phyloP scores from a whole-genome alignment of 2,113 vertebrate species.

The Cairina moschata region DNA sequence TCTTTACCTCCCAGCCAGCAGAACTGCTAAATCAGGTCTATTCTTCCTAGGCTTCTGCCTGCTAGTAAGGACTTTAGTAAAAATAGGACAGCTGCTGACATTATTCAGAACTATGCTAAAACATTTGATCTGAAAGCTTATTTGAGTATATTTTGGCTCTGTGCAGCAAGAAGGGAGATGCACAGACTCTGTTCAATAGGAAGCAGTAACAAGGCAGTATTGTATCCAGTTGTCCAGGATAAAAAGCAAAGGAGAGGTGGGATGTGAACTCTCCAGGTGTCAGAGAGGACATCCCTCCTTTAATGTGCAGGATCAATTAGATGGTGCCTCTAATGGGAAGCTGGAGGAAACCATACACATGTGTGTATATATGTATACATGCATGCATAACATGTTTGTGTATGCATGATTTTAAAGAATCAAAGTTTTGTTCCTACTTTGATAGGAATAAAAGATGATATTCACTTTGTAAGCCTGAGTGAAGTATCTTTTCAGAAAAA shows the following conservation, averaged over 20 bases:
- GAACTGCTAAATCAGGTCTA: not conserved
- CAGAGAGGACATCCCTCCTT: not conserved
- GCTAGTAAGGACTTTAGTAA: not conserved
- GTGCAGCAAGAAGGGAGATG: not conserved
- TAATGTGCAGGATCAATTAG: not conserved
- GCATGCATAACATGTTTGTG: not conserved
- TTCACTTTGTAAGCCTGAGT: rapidly evolving
- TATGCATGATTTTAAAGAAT: not conserved
- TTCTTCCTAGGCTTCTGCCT: not conserved
- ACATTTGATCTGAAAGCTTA: not conserved
- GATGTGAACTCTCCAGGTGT: not conserved
- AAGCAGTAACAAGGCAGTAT: not conserved
- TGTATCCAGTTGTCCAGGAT: not conserved
- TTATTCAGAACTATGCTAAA: not conserved
- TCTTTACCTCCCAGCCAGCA: not conserved
- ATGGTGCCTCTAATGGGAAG: not conserved
- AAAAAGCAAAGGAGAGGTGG: not conserved
- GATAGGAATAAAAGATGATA: not conserved
- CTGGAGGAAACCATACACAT: not conserved
- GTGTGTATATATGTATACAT: rapidly evolving
- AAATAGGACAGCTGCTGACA: not conserved
- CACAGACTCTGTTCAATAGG: not conserved
- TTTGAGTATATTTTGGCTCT: not conserved
- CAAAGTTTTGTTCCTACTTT: not conserved
- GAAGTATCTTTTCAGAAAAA: not conserved